Conservation (phyloP, 1,140 invertebrate genomes). For the Conus ventricosus region DNA sequence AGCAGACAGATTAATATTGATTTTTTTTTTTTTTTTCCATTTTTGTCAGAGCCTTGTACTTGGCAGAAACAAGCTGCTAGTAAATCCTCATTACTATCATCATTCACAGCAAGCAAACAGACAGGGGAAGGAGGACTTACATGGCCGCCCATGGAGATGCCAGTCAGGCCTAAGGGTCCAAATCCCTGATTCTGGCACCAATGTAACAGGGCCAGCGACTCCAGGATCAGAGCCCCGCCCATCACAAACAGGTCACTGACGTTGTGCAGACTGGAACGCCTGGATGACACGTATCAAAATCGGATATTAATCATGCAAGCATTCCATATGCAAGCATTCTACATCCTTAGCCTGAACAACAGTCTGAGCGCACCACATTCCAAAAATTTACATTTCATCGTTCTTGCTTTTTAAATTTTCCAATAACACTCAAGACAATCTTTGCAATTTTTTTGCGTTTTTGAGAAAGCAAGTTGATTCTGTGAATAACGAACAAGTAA, state of each 20-base stretch:
- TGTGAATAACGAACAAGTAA: too few species aligned
- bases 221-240: slow-evolving; percentile 96
- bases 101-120: not conserved
- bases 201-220: slow-evolving; percentile 92
- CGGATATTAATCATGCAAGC: not conserved
- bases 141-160: slow-evolving; percentile 99
- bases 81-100: too few species aligned
- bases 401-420: too few species aligned
- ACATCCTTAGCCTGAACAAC: not conserved
- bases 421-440: too few species aligned
- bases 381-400: too few species aligned
- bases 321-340: not conserved
- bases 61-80: too few species aligned
- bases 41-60: too few species aligned
- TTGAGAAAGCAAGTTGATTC: too few species aligned
- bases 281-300: slow-evolving; percentile 70
- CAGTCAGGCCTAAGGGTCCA: slow-evolving; percentile 93
- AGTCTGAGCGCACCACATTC: too few species aligned
- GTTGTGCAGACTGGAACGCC: slow-evolving; percentile 93
- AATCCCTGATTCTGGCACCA: slow-evolving; percentile 92
- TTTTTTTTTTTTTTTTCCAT: too few species aligned
- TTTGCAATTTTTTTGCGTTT: too few species aligned
- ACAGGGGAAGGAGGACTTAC: slow-evolving; percentile 76
- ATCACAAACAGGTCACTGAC: slow-evolving; percentile 99
- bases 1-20: too few species aligned